Conservation (phyloP, 2,113 vertebrate genomes). For the Papio anubis region DNA sequence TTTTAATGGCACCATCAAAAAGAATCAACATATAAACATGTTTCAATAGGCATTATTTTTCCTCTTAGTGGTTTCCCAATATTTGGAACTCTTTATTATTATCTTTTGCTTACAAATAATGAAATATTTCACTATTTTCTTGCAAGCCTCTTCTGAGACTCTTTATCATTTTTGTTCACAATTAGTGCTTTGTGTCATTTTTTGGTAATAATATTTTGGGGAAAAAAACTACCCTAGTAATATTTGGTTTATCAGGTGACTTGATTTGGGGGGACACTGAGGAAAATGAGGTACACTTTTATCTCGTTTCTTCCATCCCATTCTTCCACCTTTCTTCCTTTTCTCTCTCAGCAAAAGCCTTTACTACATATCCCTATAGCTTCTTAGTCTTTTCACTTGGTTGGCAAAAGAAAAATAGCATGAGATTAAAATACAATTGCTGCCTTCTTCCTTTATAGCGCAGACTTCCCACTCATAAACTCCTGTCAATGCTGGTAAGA, state of each 20-base stretch:
- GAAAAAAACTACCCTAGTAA: background rate
- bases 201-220: background rate
- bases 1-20: slow-evolving; percentile 61
- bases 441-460: slow-evolving; percentile 31
- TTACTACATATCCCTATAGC: background rate
- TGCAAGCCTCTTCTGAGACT: slow-evolving; percentile 12
- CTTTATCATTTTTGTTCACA: background rate
- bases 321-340: background rate
- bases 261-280: background rate
- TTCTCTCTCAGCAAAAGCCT: slow-evolving; percentile 16
- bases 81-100: slow-evolving; percentile 49
- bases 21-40: slow-evolving; percentile 63
- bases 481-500: background rate
- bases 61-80: slow-evolving; percentile 64
- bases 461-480: slow-evolving; percentile 7
- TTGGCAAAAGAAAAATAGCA: slow-evolving; percentile 58
- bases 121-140: slow-evolving; percentile 20
- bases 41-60: slow-evolving; percentile 57
- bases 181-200: background rate
- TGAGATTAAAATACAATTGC: slow-evolving; percentile 48
- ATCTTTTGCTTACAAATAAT: slow-evolving; percentile 47
- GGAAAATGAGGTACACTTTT: background rate
- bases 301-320: background rate
- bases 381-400: slow-evolving; percentile 52
- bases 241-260: background rate